Conservation (phyloP, 2,113 vertebrate genomes). For the Heliornis fulica region DNA sequence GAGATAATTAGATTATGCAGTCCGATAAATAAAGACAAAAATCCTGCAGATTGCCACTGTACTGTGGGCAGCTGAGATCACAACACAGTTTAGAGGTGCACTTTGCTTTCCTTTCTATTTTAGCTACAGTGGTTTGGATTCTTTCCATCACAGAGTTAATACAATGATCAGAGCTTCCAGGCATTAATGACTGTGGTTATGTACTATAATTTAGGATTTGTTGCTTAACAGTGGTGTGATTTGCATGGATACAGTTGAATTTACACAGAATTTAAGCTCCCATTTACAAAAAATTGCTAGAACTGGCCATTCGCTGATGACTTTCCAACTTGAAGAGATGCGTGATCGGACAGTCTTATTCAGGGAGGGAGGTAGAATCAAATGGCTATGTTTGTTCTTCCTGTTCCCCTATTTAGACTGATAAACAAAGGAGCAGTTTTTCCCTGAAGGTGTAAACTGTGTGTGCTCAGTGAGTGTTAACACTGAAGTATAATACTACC, state of each 20-base stretch:
- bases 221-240: not conserved
- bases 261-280: not conserved
- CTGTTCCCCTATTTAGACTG: not conserved
- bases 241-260: not conserved
- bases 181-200: not conserved
- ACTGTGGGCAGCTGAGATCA: slow-evolving; percentile 35
- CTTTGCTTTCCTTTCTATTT: not conserved
- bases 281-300: not conserved
- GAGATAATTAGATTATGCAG: slow-evolving; percentile 87
- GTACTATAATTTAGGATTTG: not conserved
- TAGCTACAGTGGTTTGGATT: not conserved
- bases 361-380: not conserved
- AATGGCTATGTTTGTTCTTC: not conserved
- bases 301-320: not conserved
- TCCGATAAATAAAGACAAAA: slow-evolving; percentile 83
- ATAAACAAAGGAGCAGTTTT: not conserved
- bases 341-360: not conserved
- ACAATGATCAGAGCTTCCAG: not conserved
- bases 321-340: not conserved
- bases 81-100: not conserved
- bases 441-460: not conserved
- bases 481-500: not conserved
- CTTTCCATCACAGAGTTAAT: not conserved
- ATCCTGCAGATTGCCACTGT: slow-evolving; percentile 60
- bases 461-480: not conserved